Base-by-base conservation (phyloP, 2,113 vertebrate species). In the Verasper variegatus region DNA sequence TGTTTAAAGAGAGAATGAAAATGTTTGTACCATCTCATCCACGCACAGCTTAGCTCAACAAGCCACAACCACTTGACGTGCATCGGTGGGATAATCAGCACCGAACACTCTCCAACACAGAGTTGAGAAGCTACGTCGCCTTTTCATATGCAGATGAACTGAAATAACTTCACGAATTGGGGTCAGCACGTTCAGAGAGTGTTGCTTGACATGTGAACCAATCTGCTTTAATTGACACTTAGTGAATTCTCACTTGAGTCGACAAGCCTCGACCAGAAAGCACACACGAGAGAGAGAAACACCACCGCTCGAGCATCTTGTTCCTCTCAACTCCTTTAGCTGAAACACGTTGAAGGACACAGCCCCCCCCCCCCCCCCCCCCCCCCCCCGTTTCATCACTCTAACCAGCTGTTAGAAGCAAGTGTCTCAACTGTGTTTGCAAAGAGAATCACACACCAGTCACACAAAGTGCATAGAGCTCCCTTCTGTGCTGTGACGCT, bases 61-160 rank as follows among this genome's bases (percentile, higher is more conserved):
- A 80, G 64, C 76, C 58, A 68, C 71, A 76, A 68, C 23, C 80
- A 70, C 84, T 84, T 63, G 58, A 62, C 74, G n/a, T 52, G 47
- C 51, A 2, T 17, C 31, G 35, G 74, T 23, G 82, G 42, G 49
- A 64, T 81, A 82, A 86, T 86, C 79, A 62, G 57, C 23, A 74
- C 51, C 76, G 56, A 82, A 65, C 66, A 2, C 47, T 52, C 68
- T 74, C 72, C 74, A 62, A 14, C 60, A 26, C 63, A 35, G 56
- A 78, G 69, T 75, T 80, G 57, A 76, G 80, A 78, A 68, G 60
- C 81, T 18, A 21, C 68, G 51, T 21, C 54, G 26, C 63, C 89
- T 88, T 87, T 8, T 90, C 76, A 82, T 71, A 84, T 90, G 88
- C 52, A 83, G 84, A 90, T 87, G 17, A 80, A 40, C 35, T 47